phyloP scores from a whole-genome alignment of 1,140 invertebrate species.

The Conus betulinus region DNA sequence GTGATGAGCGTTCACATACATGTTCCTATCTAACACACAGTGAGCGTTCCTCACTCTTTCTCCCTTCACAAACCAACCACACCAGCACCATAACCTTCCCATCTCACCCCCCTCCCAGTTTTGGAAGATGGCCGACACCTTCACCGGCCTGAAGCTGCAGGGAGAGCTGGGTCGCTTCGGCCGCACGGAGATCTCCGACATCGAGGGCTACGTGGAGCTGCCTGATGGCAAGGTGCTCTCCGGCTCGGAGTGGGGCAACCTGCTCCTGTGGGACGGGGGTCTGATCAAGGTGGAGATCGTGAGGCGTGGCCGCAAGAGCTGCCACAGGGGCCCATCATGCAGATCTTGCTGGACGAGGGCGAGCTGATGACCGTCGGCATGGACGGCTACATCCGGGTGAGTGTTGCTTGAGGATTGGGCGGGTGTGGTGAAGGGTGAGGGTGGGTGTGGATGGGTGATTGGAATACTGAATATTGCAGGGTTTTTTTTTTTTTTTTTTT shows the following conservation, averaged over 20 bases:
- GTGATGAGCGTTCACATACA: too few species aligned
- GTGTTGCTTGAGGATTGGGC: slow-evolving; percentile 28
- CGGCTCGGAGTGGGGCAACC: slow-evolving; percentile 91
- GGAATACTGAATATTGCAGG: too few species aligned
- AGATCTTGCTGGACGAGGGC: slow-evolving; percentile 83
- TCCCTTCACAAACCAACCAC: too few species aligned
- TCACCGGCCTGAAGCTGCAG: slow-evolving; percentile 92
- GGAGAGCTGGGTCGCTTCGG: slow-evolving; percentile 91
- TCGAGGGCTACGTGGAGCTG: slow-evolving; percentile 88
- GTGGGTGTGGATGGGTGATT: too few species aligned
- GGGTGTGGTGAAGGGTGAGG: too few species aligned
- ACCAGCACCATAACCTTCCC: too few species aligned
- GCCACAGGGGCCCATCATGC: slow-evolving; percentile 85
- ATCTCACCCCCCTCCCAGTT: slow-evolving; percentile 75
- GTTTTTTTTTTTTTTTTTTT: too few species aligned
- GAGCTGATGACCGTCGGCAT: slow-evolving; percentile 81
- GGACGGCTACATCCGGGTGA: slow-evolving; percentile 85
- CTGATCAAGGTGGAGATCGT: slow-evolving; percentile 84
- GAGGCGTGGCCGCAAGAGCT: slow-evolving; percentile 79
- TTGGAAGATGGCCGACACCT: slow-evolving; percentile 94
- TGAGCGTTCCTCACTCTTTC: too few species aligned
- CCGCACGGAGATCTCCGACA: slow-evolving; percentile 92
- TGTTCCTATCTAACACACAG: too few species aligned
- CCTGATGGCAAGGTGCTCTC: slow-evolving; percentile 91
- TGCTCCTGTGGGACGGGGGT: slow-evolving; percentile 91